Conservation (phyloP, 1,140 invertebrate species). For the Drosophila nigromelanica region DNA sequence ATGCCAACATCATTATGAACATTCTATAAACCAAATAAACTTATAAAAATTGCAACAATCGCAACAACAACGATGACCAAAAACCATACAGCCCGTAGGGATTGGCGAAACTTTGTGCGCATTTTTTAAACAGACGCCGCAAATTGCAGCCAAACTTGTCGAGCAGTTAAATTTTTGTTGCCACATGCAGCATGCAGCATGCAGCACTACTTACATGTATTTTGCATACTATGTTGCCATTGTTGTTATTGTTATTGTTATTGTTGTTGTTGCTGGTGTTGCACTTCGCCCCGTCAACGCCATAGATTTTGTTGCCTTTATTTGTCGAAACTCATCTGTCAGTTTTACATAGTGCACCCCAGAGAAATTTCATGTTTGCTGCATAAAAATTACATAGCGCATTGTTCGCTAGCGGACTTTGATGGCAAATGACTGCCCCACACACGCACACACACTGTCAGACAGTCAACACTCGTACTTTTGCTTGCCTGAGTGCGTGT, state of each 20-base stretch:
- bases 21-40: constrained; percentile 44
- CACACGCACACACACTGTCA: constrained; percentile 11
- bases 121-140: constrained; percentile 50
- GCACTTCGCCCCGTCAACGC: constrained; percentile 39
- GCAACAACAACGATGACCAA: constrained; percentile 5
- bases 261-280: constrained; percentile 14
- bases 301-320: constrained; percentile 44
- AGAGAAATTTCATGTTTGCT: constrained; percentile 79
- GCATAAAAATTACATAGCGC: constrained; percentile 77
- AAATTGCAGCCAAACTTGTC: constrained; percentile 53
- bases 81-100: constrained; percentile 26
- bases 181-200: constrained; percentile 32
- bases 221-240: constrained; percentile 34
- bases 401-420: constrained; percentile 75
- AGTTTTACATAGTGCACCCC: constrained; percentile 79
- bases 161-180: constrained; percentile 48
- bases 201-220: constrained; percentile 17
- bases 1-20: constrained; percentile 39
- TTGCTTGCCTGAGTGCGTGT: not conserved
- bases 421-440: constrained; percentile 65
- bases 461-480: constrained; percentile 9
- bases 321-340: constrained; percentile 69
- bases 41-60: constrained; percentile 30
- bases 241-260: constrained; percentile 20
- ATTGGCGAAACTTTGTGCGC: constrained; percentile 38